Evolutionary conservation across 2,797 vertebrate genomes (phyloP).

Genomic region (Centropyge bicolor): DNA sequence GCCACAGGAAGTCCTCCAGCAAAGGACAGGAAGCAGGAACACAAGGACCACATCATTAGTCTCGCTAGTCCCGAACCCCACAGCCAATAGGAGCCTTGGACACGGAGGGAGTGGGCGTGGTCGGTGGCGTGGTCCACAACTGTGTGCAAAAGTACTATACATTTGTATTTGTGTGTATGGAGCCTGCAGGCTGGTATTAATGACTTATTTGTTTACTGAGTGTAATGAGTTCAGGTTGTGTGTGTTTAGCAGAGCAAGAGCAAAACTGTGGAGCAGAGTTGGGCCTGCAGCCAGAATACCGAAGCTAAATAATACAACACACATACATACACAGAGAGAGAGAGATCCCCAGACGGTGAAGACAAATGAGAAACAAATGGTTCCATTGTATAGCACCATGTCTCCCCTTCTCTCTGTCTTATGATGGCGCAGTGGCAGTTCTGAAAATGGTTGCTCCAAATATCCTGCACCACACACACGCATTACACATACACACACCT

Average conservation of each 20-base stretch:
- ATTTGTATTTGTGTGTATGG: constrained; percentile 60
- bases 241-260: constrained; percentile 70
- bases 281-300: constrained; percentile 66
- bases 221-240: constrained; percentile 80
- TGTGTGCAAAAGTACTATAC: constrained; percentile 50
- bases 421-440: constrained; percentile 48
- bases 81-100: constrained; percentile 82
- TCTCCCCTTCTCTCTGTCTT: constrained; percentile 48
- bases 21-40: constrained; percentile 84
- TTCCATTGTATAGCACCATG: constrained; percentile 59
- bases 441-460: constrained; percentile 45
- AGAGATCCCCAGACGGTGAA: constrained; percentile 49
- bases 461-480: constrained; percentile 23
- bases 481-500: constrained; percentile 36
- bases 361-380: constrained; percentile 79
- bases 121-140: constrained; percentile 39
- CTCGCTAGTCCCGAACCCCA: constrained; percentile 84
- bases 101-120: constrained; percentile 51
- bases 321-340: constrained; percentile 32
- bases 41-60: constrained; percentile 90
- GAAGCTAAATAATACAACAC: constrained; percentile 48
- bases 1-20: constrained; percentile 90
- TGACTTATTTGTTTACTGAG: constrained; percentile 83
- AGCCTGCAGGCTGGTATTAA: constrained; percentile 80
- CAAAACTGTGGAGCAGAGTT: constrained; percentile 58